Evolutionary conservation across 1,140 invertebrate genomes (phyloP), one percentile per base, ranked within the genome.

Genomic region (Ruditapes philippinarum): DNA sequence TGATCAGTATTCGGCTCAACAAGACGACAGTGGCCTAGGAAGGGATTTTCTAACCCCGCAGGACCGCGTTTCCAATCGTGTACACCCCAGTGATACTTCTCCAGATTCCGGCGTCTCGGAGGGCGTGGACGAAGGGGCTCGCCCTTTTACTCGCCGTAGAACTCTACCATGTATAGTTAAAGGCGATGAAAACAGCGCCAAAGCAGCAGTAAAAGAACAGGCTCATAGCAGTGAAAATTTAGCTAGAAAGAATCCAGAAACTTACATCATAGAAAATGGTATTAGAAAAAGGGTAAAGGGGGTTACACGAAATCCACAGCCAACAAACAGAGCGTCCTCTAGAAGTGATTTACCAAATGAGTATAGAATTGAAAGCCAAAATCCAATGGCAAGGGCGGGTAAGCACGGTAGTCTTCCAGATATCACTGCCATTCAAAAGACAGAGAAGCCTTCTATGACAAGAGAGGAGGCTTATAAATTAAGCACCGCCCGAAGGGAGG

Each of bases 391-490:
- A 62, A 81, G 91, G 42, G 89, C 79, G 73, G 89, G 84, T 45
- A 76, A 92, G 33, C 93, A 94, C 42, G 96, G 96, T 33, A 96
- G 98, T 93, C 97, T 99, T 96, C 99, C 99, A 28, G 99, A 99
- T 96, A 98, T 96, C 98, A 94, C 98, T 97, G 78, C 89, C 54
- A 92, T 95, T 57, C 92, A 92, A 80, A 82, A 88, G 25, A 51
- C 62, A n/a, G 89, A 92, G 51, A 89, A 97, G 86, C 97, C 97
- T 7, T 97, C 98, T 51, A 98, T 99, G 97, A 98, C 98, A 19
- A 97, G 99, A 80, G 98, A 99, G 96, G 99, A 99, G 96, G 98
- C 99, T 9, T 98, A 98, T 76, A 97, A 97, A 22, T 97, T 99
- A 91, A 98, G 98, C 91, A 98, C 98, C 81, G 98, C 98, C 89